Evolutionary conservation across 1,140 invertebrate species (phyloP).

Genomic region (Teleogryllus occipitalis): DNA sequence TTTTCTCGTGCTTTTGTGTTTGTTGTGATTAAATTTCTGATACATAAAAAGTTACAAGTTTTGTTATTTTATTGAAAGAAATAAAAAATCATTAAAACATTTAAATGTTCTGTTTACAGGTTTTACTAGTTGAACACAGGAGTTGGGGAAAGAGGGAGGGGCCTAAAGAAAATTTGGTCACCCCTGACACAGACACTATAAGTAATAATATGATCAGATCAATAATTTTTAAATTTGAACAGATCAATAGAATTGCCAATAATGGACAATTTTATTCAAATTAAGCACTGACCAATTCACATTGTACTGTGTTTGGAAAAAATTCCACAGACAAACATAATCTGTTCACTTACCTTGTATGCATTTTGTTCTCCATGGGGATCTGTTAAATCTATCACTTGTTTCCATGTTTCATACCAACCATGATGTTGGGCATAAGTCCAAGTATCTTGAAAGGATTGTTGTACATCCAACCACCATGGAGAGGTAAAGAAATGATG

Average conservation of each 20-base stretch:
- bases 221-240: too few relatives aligned
- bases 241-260: neutral
- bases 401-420: conserved; percentile 70
- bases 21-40: too few relatives aligned
- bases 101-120: too few relatives aligned
- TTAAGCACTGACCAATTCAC: neutral
- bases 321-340: neutral
- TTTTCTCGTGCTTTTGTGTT: too few relatives aligned
- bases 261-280: neutral
- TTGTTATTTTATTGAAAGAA: too few relatives aligned
- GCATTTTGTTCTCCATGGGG: conserved; percentile 84
- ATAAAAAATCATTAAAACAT: too few relatives aligned
- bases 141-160: too few relatives aligned
- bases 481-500: conserved; percentile 86
- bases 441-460: conserved; percentile 65
- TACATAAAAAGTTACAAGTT: too few relatives aligned
- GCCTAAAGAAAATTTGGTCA: too few relatives aligned
- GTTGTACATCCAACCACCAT: conserved; percentile 62
- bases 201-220: too few relatives aligned
- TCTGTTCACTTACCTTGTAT: conserved; percentile 54
- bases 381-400: conserved; percentile 78
- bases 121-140: too few relatives aligned
- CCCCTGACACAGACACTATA: too few relatives aligned
- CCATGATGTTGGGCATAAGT: conserved; percentile 67
- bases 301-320: neutral